Percentiles rank a stretch among this genome's conserved stretches.
Evolutionary conservation across 2,113 vertebrate species (phyloP).

Genomic region (Rhinolophus ferrumequinum): DNA sequence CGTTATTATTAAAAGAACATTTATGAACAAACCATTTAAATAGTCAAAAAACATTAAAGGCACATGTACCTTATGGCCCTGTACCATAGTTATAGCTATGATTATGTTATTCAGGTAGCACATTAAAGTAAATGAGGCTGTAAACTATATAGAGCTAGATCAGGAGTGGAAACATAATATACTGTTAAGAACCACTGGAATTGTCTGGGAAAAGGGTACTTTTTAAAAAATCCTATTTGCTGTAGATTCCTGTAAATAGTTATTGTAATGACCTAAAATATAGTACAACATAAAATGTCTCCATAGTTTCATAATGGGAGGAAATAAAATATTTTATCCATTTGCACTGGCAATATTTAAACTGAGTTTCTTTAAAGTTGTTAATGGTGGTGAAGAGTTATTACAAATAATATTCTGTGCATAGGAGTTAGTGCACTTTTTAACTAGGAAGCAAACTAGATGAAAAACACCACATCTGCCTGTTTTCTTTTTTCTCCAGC

Average conservation of each 20-base stretch:
- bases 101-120: constrained; percentile 88
- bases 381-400: constrained; percentile 83
- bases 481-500: constrained; percentile 87
- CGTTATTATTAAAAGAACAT: constrained; percentile 86
- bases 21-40: constrained; percentile 86
- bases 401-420: constrained; percentile 79
- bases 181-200: constrained; percentile 80
- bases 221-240: constrained; percentile 66
- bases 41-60: constrained; percentile 85
- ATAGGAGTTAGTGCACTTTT: constrained; percentile 84
- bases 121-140: constrained; percentile 88
- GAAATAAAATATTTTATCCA: constrained; percentile 73
- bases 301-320: constrained; percentile 48
- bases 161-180: constrained; percentile 80
- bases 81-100: constrained; percentile 84
- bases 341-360: constrained; percentile 80
- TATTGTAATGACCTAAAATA: constrained; percentile 45
- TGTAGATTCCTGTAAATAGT: constrained; percentile 74
- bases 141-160: constrained; percentile 86
- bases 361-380: constrained; percentile 84
- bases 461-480: constrained; percentile 89
- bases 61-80: constrained; percentile 81
- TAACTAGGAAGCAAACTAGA: constrained; percentile 85
- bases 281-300: constrained; percentile 29
- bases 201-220: constrained; percentile 43